Evolutionary conservation across 2,888 invertebrate genomes (phyloP).

Genomic region (Drosophila austrosaltans): DNA sequence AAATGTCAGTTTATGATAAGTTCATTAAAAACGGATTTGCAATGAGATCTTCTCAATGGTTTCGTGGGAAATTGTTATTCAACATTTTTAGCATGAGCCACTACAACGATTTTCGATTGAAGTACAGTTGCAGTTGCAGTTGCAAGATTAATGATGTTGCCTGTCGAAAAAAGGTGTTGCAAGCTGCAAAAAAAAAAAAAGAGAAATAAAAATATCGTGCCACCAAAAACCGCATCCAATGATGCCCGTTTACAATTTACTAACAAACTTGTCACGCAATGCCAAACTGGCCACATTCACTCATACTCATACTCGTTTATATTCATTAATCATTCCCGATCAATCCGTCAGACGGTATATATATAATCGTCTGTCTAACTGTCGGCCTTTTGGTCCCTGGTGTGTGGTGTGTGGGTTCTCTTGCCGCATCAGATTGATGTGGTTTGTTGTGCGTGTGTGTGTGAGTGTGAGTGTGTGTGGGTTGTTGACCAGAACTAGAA

Average conservation of each 20-base stretch:
- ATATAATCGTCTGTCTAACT: neutral
- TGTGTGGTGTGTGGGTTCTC: slow-evolving; percentile 21
- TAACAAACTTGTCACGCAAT: slow-evolving; percentile 79
- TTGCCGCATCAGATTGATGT: slow-evolving; percentile 16
- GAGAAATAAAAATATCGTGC: neutral
- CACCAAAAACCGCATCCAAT: slow-evolving; percentile 40
- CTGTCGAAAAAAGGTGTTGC: slow-evolving; percentile 47
- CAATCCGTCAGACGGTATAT: slow-evolving; percentile 66
- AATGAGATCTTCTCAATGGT: slow-evolving; percentile 23
- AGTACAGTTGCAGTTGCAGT: slow-evolving; percentile 1
- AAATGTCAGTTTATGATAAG: slow-evolving; percentile 66
- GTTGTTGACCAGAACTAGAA: slow-evolving; percentile 30
- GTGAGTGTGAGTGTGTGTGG: slow-evolving; percentile 31
- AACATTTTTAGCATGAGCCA: neutral
- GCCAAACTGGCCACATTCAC: slow-evolving; percentile 40
- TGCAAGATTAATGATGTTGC: slow-evolving; percentile 46
- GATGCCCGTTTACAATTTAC: slow-evolving; percentile 57
- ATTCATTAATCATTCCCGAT: slow-evolving; percentile 68
- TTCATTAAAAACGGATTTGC: slow-evolving; percentile 68
- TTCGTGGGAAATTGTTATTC: slow-evolving; percentile 58
- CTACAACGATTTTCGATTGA: neutral
- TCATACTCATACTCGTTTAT: slow-evolving; percentile 47
- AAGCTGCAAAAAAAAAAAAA: slow-evolving; percentile 48
- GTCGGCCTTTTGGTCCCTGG: slow-evolving; percentile 20
- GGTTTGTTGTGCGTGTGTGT: neutral